Conservation (phyloP, 2,113 vertebrate genomes). For the Odobenus rosmarus region DNA sequence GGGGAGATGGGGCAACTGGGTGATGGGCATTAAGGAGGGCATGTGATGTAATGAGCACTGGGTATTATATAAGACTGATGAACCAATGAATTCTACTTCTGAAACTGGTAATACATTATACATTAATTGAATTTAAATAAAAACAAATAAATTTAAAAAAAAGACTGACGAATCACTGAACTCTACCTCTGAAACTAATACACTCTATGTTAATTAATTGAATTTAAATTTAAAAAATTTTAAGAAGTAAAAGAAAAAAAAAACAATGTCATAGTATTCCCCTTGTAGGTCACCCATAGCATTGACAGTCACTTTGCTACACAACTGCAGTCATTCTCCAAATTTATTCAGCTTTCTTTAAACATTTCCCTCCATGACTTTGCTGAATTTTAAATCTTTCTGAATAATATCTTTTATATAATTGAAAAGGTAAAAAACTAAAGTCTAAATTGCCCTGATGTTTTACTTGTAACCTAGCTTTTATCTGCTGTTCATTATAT, state of each 20-base stretch:
- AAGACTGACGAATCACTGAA: background rate
- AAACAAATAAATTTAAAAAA: too few relatives aligned
- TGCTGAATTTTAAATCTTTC: slow-evolving; percentile 46
- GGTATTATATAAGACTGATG: too few relatives aligned
- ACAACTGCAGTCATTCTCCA: background rate
- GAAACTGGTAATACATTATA: too few relatives aligned
- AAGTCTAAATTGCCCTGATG: background rate
- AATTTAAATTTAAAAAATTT: background rate
- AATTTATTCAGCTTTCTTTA: slow-evolving; percentile 12
- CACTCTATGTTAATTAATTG: background rate
- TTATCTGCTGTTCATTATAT: background rate
- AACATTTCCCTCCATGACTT: background rate
- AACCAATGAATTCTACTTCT: too few relatives aligned
- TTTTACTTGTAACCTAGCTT: background rate
- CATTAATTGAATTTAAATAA: too few relatives aligned
- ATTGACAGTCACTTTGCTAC: background rate
- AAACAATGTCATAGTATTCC: background rate
- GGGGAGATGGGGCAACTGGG: too few relatives aligned
- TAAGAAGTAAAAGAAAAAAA: background rate
- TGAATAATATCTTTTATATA: background rate
- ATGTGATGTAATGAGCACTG: too few relatives aligned
- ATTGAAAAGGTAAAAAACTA: background rate
- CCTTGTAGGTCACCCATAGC: background rate
- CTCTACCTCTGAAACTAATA: background rate
- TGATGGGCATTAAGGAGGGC: too few relatives aligned